phyloP scores from a whole-genome alignment of 2,113 vertebrate species.

The Tringa solitaria region DNA sequence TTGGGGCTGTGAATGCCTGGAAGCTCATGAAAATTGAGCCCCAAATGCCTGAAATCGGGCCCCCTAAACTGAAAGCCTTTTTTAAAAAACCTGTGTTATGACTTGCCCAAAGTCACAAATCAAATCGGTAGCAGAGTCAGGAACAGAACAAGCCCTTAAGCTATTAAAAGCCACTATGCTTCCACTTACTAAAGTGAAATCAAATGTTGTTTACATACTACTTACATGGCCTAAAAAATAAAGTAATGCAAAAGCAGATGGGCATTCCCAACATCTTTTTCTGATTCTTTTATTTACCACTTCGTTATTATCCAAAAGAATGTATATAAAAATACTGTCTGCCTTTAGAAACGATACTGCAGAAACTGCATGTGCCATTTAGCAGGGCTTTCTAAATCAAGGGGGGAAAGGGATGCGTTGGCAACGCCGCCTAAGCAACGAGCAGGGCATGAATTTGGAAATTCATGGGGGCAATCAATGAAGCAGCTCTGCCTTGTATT shows the following conservation, averaged over 20 bases:
- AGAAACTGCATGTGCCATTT: not conserved
- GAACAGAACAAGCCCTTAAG: not conserved
- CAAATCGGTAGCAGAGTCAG: not conserved
- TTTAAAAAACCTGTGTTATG: not conserved
- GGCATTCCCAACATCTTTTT: not conserved
- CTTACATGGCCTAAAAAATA: not conserved
- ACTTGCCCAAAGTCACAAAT: not conserved
- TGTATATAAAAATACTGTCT: not conserved
- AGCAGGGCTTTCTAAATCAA: not conserved
- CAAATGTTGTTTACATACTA: not conserved
- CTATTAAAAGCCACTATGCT: not conserved
- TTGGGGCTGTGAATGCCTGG: not conserved
- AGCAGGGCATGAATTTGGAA: fast-evolving
- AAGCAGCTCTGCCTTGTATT: not conserved
- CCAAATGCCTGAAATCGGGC: not conserved
- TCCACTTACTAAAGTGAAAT: not conserved
- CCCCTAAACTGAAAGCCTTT: not conserved
- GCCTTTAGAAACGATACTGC: not conserved
- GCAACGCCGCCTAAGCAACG: fast-evolving
- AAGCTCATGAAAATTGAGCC: not conserved
- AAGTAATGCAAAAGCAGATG: not conserved
- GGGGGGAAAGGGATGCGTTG: fast-evolving
- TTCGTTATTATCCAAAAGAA: not conserved
- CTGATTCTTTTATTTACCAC: not conserved
- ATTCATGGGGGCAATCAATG: not conserved